A percentile compares a stretch with the other conserved stretches of the same genome.
phyloP scores from a whole-genome alignment of 1,140 invertebrate genomes.

The Leguminivora glycinivorella region DNA sequence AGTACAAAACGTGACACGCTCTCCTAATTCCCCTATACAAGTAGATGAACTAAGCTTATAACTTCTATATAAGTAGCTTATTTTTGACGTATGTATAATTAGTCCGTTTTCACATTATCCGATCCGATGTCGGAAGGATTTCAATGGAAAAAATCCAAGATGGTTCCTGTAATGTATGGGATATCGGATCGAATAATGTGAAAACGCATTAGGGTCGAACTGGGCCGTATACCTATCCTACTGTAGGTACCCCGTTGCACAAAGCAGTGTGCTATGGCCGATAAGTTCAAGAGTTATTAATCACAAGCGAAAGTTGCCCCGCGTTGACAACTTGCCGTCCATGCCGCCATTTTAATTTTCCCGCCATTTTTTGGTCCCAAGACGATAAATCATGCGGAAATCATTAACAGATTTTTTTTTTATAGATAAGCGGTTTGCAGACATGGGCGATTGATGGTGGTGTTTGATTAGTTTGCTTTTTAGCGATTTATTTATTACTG shows the following conservation, averaged over 20 bases:
- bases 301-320: conserved; percentile 16
- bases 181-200: too few species aligned
- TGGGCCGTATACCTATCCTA: too few species aligned
- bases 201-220: too few species aligned
- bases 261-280: neutral
- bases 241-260: neutral
- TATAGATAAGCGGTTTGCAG: neutral
- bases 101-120: too few species aligned
- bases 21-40: too few species aligned
- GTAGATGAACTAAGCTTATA: too few species aligned
- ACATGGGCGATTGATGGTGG: conserved; percentile 5
- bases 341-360: conserved; percentile 16
- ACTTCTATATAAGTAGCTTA: too few species aligned
- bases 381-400: conserved; percentile 19
- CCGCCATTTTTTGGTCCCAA: conserved; percentile 13
- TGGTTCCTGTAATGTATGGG: too few species aligned
- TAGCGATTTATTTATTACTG: neutral
- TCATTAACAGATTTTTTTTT: conserved; percentile 9
- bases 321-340: conserved; percentile 14
- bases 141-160: too few species aligned
- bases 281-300: conserved; percentile 15
- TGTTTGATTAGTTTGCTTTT: neutral
- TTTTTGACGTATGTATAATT: too few species aligned
- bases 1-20: too few species aligned
- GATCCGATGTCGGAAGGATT: too few species aligned